Conservation (phyloP, 1,140 invertebrate genomes). For the Zaprionus kolodkinae region DNA sequence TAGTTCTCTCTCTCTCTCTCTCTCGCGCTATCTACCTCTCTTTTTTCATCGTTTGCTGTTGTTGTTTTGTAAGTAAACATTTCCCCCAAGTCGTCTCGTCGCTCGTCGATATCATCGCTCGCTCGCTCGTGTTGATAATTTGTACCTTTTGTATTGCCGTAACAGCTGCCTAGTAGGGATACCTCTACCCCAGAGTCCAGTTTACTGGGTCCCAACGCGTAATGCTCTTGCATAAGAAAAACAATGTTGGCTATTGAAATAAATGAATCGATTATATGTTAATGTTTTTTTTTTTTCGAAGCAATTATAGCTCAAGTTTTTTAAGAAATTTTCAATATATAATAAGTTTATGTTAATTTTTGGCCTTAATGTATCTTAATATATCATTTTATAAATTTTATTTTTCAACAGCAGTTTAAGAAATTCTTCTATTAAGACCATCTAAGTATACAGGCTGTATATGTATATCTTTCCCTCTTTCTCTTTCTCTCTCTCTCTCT, state of each 20-base stretch:
- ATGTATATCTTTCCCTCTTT: too few relatives aligned
- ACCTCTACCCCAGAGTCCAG: not conserved
- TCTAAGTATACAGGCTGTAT: not conserved
- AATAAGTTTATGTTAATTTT: not conserved
- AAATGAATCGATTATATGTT: not conserved
- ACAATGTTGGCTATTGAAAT: not conserved
- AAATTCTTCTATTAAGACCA: not conserved
- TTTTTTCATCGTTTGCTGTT: constrained; percentile 33
- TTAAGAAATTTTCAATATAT: too few relatives aligned
- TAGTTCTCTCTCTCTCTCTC: not conserved
- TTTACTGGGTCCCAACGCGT: not conserved
- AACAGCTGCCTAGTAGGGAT: constrained; percentile 30
- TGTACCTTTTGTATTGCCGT: constrained; percentile 23
- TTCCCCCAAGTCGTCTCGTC: constrained; percentile 27
- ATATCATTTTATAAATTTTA: too few relatives aligned
- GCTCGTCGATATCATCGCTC: constrained; percentile 33
- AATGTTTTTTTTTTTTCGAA: not conserved
- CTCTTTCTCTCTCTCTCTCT: not conserved
- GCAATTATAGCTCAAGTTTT: not conserved
- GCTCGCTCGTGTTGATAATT: constrained; percentile 50
- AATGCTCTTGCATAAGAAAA: constrained; percentile 8
- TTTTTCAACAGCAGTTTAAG: not conserved
- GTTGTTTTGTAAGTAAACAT: constrained; percentile 74
- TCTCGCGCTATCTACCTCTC: not conserved
- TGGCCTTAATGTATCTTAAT: not conserved